These are phyloP conservation scores for Fulica atra DNA, from an alignment of 2,113 vertebrate species.

Conservation along the genomic window DNA sequence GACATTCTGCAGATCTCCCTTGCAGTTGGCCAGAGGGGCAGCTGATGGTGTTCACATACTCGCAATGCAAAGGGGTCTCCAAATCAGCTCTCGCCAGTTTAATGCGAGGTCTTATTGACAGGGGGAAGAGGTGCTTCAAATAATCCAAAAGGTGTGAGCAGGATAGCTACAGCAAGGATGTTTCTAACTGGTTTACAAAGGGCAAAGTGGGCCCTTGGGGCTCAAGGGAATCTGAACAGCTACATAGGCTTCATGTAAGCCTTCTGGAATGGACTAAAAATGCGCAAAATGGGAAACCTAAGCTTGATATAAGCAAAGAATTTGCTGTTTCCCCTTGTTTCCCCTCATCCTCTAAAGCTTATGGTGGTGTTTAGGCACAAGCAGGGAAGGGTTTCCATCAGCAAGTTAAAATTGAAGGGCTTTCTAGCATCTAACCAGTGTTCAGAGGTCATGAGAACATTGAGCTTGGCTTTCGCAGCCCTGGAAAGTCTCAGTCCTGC, in stretches of 20 bases:
- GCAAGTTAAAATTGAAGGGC: neutral
- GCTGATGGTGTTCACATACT: neutral
- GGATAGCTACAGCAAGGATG: neutral
- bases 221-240: neutral
- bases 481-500: neutral
- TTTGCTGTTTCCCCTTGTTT: neutral
- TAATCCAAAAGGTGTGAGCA: neutral
- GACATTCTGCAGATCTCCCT: slow-evolving; percentile 16
- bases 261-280: neutral
- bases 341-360: neutral
- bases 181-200: neutral
- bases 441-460: neutral
- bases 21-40: neutral
- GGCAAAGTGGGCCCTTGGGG: neutral
- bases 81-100: neutral
- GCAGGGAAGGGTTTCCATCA: neutral
- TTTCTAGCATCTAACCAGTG: neutral
- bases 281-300: neutral
- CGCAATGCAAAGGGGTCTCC: neutral
- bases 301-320: neutral
- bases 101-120: neutral
- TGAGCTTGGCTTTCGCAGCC: neutral
- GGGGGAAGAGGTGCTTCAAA: neutral
- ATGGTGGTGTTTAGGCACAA: neutral
- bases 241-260: neutral